These are phyloP conservation scores for Anisognathus igniventris DNA, from an alignment of 2,797 vertebrate genomes.

Conservation along the genomic window DNA sequence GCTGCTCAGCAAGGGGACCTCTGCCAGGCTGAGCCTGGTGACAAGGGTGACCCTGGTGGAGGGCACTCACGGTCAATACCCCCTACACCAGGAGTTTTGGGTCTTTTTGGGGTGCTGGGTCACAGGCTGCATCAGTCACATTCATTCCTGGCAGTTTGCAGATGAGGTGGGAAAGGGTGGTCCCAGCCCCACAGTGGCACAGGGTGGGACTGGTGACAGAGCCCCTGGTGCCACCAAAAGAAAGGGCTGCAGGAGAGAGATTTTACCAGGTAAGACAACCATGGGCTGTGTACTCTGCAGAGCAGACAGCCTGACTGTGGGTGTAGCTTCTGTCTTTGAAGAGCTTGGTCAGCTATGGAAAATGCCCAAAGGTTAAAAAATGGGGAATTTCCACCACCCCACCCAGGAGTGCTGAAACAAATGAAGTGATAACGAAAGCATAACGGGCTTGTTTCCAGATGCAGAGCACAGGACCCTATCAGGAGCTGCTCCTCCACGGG, in stretches of 20 bases:
- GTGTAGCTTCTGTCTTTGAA: not conserved
- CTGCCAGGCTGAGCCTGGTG: not conserved
- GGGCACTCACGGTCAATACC: not conserved
- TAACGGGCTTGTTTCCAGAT: not conserved
- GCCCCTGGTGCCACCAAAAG: not conserved
- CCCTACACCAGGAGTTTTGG: not conserved
- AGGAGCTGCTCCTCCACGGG: not conserved
- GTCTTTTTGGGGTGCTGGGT: not conserved
- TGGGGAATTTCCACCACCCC: not conserved
- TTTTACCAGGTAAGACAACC: not conserved
- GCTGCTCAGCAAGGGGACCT: not conserved
- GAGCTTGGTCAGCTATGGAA: constrained; percentile 6
- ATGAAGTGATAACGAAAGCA: not conserved
- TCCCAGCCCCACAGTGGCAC: not conserved
- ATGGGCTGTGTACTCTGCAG: not conserved
- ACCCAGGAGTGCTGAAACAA: constrained; percentile 25
- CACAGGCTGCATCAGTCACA: not conserved
- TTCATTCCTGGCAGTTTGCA: fast-evolving
- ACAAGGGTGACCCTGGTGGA: not conserved
- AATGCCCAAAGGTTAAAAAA: not conserved
- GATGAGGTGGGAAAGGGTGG: not conserved
- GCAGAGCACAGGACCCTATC: not conserved
- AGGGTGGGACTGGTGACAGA: not conserved
- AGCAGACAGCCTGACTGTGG: not conserved
- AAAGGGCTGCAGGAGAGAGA: not conserved